A percentile compares a stretch with the other conserved stretches of the same genome.
These are phyloP conservation scores for Baccha elongata DNA, from an alignment of 2,888 invertebrate species.

Conservation along the genomic window DNA sequence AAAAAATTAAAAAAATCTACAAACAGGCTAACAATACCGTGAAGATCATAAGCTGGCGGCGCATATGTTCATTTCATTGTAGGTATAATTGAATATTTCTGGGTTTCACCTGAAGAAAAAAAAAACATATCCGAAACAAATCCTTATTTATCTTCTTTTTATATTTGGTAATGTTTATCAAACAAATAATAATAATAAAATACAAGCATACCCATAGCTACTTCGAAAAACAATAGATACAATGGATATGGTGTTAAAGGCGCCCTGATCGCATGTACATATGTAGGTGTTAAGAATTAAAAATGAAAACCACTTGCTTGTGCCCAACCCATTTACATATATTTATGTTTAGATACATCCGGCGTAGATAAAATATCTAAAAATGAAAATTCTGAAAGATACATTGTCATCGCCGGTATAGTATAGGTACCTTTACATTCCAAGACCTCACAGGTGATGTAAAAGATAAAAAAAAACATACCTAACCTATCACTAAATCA, in stretches of 20 bases:
- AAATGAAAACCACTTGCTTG: conserved; percentile 56
- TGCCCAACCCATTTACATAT: conserved; percentile 26
- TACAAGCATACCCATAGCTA: conserved; percentile 2
- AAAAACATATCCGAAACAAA: conserved; percentile 10
- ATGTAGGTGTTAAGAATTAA: conserved; percentile 56
- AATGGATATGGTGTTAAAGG: conserved; percentile 14
- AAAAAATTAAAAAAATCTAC: conserved; percentile 11
- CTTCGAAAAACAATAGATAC: conserved; percentile 10
- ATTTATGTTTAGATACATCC: conserved; percentile 47
- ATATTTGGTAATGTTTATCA: conserved; percentile 11
- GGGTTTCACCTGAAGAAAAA: not conserved
- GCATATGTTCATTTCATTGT: conserved; percentile 30
- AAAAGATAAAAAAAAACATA: conserved; percentile 33
- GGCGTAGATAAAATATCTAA: conserved; percentile 40
- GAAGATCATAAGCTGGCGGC: conserved; percentile 23
- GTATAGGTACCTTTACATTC: conserved; percentile 20
- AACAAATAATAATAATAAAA: conserved; percentile 2
- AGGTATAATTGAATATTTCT: conserved; percentile 20
- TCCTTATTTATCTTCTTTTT: conserved; percentile 19
- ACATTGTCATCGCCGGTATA: conserved; percentile 42
- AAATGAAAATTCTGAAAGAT: conserved; percentile 19
- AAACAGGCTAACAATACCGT: conserved; percentile 28
- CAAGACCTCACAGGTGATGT: conserved; percentile 24
- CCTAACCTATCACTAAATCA: conserved; percentile 29
- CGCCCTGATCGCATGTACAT: conserved; percentile 50